Base-by-base conservation (phyloP, 2,113 vertebrate genomes). In the Catharus bicknelli region DNA sequence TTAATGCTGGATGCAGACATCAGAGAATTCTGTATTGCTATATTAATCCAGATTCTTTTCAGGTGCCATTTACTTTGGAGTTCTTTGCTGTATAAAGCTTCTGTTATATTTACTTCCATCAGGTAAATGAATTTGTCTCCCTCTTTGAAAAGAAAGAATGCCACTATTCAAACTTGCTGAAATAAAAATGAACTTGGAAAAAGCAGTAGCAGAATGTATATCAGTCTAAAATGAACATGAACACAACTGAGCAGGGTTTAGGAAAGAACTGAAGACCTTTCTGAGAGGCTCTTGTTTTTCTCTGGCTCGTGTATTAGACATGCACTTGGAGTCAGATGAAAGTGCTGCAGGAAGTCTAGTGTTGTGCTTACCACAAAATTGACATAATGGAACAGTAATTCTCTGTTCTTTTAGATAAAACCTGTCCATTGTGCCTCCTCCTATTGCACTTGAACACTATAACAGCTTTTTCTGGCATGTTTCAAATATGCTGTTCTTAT, bases 301-400 rank as follows among this genome's bases (percentile, higher is more conserved):
- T 83, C 61, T 80, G 50, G 29, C 64, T 94, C 54, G 58, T 54
- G 38, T 45, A 6, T 61, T 54, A 79, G 54, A 36, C 2, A 0
- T 16, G 26, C 47, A 25, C 54, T 89, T 90, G 93, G 82, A 95
- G 66, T 50, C 58, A 76, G 84, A 89, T 96, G 51, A 94, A 93
- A 91, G 91, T 68, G 58, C 78, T 78, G 58, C 82, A 81, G 92
- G 83, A 93, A 83, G 70, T 76, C 32, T 14, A 58, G 21, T 1
- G 0, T 66, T 73, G 16, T 18, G 55, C 67, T 94, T 73, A 73
- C 93, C 75, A 55, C 93, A 87, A 82, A 92, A 84, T 87, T 91
- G 95, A 51, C 82, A 88, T 94, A 87, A 95, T 94, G 94, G 82
- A 90, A 76, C 67, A 74, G 78, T 95, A 89, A 94, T 95, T 89